Evolutionary conservation across 2,797 vertebrate genomes (phyloP).

Genomic region (Acanthurus lineatus): DNA sequence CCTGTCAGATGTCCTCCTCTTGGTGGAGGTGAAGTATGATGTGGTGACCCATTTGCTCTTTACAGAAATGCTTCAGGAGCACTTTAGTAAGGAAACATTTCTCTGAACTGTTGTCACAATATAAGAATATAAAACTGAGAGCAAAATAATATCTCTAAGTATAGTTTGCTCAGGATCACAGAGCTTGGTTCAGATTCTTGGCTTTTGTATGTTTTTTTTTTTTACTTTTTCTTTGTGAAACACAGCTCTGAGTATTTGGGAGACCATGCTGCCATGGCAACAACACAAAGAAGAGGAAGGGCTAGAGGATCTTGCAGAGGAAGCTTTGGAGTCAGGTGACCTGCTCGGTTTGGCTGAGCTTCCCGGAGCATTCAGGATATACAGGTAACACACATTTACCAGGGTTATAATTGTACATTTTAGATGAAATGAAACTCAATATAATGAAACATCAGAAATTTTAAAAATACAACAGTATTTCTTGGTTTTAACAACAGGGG

Average conservation of each 20-base stretch:
- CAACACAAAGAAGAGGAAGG: constrained; percentile 70
- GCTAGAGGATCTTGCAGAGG: constrained; percentile 73
- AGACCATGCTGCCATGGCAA: constrained; percentile 74
- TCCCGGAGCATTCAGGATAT: constrained; percentile 83
- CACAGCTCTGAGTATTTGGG: constrained; percentile 78
- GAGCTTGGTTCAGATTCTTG: not conserved
- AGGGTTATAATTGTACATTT: constrained; percentile 6
- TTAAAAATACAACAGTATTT: not conserved
- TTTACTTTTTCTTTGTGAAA: constrained; percentile 18
- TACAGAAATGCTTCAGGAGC: constrained; percentile 85
- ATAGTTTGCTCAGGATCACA: not conserved
- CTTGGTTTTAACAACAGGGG: not conserved
- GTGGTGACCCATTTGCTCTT: constrained; percentile 78
- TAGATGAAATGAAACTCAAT: not conserved
- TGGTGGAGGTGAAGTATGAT: constrained; percentile 85
- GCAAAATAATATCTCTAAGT: constrained; percentile 5
- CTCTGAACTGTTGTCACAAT: not conserved
- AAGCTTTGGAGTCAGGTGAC: constrained; percentile 78
- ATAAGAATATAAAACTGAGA: not conserved
- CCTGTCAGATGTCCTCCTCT: constrained; percentile 74
- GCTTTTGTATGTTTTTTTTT: constrained; percentile 2
- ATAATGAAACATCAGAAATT: not conserved
- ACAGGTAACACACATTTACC: constrained; percentile 75
- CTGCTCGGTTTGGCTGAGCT: constrained; percentile 77
- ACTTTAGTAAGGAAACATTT: constrained; percentile 76